Conservation (phyloP, 1,140 invertebrate genomes). For the Listronotus oregonensis region DNA sequence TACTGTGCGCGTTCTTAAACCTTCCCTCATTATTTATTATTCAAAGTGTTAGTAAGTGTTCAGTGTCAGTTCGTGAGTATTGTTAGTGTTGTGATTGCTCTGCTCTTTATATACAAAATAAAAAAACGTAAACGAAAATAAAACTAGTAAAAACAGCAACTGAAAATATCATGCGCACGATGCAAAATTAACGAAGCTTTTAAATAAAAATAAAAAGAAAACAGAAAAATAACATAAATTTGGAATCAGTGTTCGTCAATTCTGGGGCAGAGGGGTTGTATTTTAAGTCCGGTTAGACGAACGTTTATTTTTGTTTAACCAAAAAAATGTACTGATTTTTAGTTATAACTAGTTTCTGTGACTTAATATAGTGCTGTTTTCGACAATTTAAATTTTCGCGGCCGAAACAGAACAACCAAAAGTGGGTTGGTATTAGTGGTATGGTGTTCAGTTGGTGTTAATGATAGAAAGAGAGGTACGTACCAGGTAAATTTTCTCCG, state of each 20-base stretch:
- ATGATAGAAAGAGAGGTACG: slow-evolving; percentile 59
- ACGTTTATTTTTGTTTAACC: slow-evolving; percentile 27
- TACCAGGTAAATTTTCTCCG: slow-evolving; percentile 73
- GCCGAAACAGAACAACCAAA: slow-evolving; percentile 55
- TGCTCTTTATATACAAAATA: slow-evolving; percentile 47
- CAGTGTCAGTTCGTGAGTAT: neutral
- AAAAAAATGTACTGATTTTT: slow-evolving; percentile 16
- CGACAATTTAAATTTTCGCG: slow-evolving; percentile 34
- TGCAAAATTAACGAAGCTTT: slow-evolving; percentile 42
- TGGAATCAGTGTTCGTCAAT: slow-evolving; percentile 52
- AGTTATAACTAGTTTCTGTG: slow-evolving; percentile 12
- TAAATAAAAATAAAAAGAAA: slow-evolving; percentile 9
- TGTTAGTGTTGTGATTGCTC: slow-evolving; percentile 49
- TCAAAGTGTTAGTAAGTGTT: too few species aligned
- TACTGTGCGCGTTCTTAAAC: too few species aligned
- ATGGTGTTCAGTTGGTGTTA: slow-evolving; percentile 55
- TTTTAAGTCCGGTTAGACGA: slow-evolving; percentile 16
- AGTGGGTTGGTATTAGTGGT: slow-evolving; percentile 48
- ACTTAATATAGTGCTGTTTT: slow-evolving; percentile 22
- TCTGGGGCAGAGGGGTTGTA: slow-evolving; percentile 34
- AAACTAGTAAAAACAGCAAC: slow-evolving; percentile 45
- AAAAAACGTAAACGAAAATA: slow-evolving; percentile 40
- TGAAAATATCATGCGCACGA: slow-evolving; percentile 51
- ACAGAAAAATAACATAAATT: slow-evolving; percentile 38
- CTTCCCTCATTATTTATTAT: neutral